phyloP scores from a whole-genome alignment of 2,797 vertebrate species.

The Myiotriccus ornatus region DNA sequence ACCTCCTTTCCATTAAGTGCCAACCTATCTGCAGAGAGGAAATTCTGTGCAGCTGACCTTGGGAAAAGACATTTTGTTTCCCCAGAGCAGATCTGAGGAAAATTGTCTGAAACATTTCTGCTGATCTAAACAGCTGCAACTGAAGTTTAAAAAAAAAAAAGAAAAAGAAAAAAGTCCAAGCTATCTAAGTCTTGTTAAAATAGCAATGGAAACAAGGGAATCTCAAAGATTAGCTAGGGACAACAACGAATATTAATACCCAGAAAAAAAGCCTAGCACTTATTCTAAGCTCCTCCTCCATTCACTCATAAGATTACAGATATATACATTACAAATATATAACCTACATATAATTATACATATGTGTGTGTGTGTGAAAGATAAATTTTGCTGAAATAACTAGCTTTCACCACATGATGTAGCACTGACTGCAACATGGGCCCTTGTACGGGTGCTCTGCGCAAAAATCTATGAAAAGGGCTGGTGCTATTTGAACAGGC shows the following conservation, averaged over 20 bases:
- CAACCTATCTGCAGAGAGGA: background rate
- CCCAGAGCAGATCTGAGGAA: background rate
- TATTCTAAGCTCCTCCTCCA: background rate
- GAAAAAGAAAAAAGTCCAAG: background rate
- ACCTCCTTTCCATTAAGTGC: background rate
- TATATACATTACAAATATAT: background rate
- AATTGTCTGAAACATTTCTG: background rate
- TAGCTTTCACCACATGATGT: background rate
- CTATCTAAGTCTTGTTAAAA: background rate
- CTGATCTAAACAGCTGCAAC: background rate
- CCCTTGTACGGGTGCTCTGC: background rate
- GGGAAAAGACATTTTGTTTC: background rate
- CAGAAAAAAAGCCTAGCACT: background rate
- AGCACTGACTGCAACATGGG: background rate
- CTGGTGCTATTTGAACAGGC: rapidly evolving
- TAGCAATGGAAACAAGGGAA: background rate
- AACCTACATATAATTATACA: background rate
- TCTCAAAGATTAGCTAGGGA: background rate
- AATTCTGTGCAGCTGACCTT: background rate
- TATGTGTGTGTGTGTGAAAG: background rate
- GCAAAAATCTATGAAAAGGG: background rate
- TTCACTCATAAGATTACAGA: background rate
- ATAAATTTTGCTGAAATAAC: background rate
- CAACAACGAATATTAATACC: background rate
- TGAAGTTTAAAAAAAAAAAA: background rate